phyloP scores from a whole-genome alignment of 2,888 invertebrate genomes.

The Calameuta filiformis region DNA sequence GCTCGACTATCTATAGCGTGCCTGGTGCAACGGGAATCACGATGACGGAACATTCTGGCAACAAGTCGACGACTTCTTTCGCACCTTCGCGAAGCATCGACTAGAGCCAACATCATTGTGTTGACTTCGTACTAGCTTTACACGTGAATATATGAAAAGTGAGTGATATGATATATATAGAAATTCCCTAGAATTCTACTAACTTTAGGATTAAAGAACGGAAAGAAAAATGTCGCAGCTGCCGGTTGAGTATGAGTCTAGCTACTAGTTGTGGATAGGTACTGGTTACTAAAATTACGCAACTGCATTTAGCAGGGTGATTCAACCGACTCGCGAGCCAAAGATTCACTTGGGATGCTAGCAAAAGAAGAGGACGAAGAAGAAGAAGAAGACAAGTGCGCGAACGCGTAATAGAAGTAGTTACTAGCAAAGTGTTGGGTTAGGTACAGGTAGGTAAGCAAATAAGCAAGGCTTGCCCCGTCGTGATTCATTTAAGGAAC shows the following conservation, averaged over 20 bases:
- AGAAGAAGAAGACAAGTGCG: neutral
- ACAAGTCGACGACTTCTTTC: neutral
- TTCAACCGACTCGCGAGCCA: slow-evolving; percentile 42
- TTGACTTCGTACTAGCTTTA: neutral
- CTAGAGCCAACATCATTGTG: neutral
- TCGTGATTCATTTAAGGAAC: slow-evolving; percentile 50
- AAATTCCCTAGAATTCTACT: neutral
- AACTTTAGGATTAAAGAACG: neutral
- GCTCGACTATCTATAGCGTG: neutral
- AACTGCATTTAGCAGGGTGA: slow-evolving; percentile 57
- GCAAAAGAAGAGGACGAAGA: neutral
- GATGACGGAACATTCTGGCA: neutral
- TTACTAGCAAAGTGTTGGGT: neutral
- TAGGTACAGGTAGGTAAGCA: neutral
- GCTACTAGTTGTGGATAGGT: neutral
- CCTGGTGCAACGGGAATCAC: neutral
- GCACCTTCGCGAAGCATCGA: neutral
- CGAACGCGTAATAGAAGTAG: neutral
- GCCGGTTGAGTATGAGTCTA: neutral
- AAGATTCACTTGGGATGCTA: neutral
- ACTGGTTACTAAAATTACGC: slow-evolving; percentile 42
- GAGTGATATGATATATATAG: neutral
- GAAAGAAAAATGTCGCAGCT: neutral
- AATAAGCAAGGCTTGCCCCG: slow-evolving; percentile 29
- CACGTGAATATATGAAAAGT: neutral